A percentile compares a stretch with the other conserved stretches of the same genome.
Conservation (phyloP, 2,888 invertebrate species). For the Sclerodermus sp. region DNA sequence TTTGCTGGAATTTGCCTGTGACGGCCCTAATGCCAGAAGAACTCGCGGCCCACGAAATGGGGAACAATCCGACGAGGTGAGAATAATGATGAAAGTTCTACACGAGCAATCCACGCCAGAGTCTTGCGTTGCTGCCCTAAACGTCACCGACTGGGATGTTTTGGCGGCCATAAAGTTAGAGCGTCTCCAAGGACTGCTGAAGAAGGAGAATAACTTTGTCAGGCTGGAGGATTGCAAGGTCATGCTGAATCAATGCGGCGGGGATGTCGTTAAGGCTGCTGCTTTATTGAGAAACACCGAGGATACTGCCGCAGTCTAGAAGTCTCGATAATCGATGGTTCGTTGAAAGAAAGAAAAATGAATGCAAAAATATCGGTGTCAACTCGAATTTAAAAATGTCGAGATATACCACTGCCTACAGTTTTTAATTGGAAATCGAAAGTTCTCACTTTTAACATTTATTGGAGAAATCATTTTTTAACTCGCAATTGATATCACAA, state of each 20-base stretch:
- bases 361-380: too few species aligned
- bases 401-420: too few species aligned
- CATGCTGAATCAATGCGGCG: constrained; percentile 51
- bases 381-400: too few species aligned
- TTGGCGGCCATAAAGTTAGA: constrained; percentile 84
- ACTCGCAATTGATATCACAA: too few species aligned
- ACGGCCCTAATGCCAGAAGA: constrained; percentile 68
- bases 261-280: constrained; percentile 54
- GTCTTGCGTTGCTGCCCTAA: constrained; percentile 78
- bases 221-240: constrained; percentile 51
- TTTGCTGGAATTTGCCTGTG: constrained; percentile 83
- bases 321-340: too few species aligned
- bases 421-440: too few species aligned
- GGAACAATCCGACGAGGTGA: constrained; percentile 81
- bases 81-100: constrained; percentile 88
- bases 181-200: constrained; percentile 62
- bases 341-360: too few species aligned
- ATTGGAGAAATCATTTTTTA: too few species aligned
- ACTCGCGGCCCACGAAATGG: constrained; percentile 79
- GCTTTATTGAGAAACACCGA: constrained; percentile 49
- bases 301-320: constrained; percentile 51
- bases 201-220: constrained; percentile 51
- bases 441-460: too few species aligned
- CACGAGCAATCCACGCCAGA: constrained; percentile 63
- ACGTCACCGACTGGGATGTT: constrained; percentile 86